phyloP scores from a whole-genome alignment of 1,140 invertebrate genomes.

The Hylaeus anthracinus region DNA sequence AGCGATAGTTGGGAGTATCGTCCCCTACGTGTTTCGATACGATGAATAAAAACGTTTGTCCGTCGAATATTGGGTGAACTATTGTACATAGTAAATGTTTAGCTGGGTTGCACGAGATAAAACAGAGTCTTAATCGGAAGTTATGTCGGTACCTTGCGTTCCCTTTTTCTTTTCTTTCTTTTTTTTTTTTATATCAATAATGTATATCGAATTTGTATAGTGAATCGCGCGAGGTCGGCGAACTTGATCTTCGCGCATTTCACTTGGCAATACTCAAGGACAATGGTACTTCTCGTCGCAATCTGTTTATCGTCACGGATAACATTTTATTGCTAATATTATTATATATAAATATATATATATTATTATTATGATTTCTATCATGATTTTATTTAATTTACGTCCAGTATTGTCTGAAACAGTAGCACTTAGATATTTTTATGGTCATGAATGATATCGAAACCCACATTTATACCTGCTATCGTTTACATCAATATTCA shows the following conservation, averaged over 20 bases:
- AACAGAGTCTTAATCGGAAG: slow-evolving; percentile 37
- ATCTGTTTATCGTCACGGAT: slow-evolving; percentile 22
- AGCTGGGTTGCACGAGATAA: slow-evolving; percentile 31
- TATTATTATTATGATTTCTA: slow-evolving; percentile 49
- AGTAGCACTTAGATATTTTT: slow-evolving; percentile 36
- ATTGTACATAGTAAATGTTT: slow-evolving; percentile 39
- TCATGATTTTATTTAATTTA: slow-evolving; percentile 73
- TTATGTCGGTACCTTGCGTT: slow-evolving; percentile 62
- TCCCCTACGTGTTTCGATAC: neutral
- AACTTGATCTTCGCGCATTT: slow-evolving; percentile 13
- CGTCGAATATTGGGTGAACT: neutral
- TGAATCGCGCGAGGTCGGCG: neutral
- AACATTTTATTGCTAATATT: slow-evolving; percentile 42
- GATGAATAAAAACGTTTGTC: neutral
- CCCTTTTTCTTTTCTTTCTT: slow-evolving; percentile 40
- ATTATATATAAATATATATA: slow-evolving; percentile 38
- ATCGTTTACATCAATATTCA: slow-evolving; percentile 46
- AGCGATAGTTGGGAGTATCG: neutral
- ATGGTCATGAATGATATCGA: slow-evolving; percentile 49
- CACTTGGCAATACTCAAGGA: slow-evolving; percentile 49
- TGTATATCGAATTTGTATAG: slow-evolving; percentile 24
- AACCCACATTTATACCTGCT: slow-evolving; percentile 41
- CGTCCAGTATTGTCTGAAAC: slow-evolving; percentile 73
- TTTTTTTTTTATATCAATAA: slow-evolving; percentile 13
- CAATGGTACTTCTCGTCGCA: slow-evolving; percentile 42